Percentiles rank a stretch among this genome's conserved stretches.
Conservation (phyloP, 2,113 vertebrate genomes). For the Hassar affinis region DNA sequence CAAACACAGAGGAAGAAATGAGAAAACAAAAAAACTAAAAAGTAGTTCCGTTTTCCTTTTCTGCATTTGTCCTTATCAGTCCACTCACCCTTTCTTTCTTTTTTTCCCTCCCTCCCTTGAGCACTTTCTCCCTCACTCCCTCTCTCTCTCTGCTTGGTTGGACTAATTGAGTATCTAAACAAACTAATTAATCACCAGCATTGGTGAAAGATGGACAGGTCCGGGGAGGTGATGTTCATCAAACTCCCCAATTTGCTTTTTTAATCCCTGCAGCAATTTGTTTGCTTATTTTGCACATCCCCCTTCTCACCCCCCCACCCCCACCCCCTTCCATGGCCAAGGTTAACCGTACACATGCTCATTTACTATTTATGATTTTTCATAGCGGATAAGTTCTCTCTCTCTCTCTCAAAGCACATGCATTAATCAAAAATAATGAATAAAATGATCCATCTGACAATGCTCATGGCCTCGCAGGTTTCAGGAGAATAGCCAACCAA, state of each 20-base stretch:
- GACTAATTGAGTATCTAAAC: conserved; percentile 97
- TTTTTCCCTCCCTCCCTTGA: conserved; percentile 42
- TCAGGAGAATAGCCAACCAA: conserved; percentile 98
- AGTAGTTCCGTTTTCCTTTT: conserved; percentile 64
- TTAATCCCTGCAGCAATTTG: conserved; percentile 86
- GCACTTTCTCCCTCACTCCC: conserved; percentile 64
- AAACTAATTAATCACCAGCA: conserved; percentile 95
- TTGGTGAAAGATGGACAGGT: conserved; percentile 90
- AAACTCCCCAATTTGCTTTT: conserved; percentile 86
- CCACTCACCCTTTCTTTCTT: conserved; percentile 60
- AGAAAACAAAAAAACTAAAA: conserved; percentile 50
- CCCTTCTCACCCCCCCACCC: conserved; percentile 70
- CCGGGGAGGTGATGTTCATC: conserved; percentile 94
- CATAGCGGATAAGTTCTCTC: conserved; percentile 82
- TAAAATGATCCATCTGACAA: conserved; percentile 99
- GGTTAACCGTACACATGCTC: conserved; percentile 95
- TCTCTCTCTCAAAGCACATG: conserved; percentile 81
- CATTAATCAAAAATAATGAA: conserved; percentile 99
- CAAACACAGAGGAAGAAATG: neutral
- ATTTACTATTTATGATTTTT: conserved; percentile 99
- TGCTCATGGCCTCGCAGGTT: conserved; percentile 91
- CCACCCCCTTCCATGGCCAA: conserved; percentile 80
- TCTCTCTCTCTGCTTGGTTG: conserved; percentile 82
- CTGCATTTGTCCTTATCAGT: conserved; percentile 70
- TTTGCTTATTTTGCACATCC: conserved; percentile 88